Base-by-base conservation (phyloP, 2,797 vertebrate genomes). In the Parauchenoglanis ngamensis region DNA sequence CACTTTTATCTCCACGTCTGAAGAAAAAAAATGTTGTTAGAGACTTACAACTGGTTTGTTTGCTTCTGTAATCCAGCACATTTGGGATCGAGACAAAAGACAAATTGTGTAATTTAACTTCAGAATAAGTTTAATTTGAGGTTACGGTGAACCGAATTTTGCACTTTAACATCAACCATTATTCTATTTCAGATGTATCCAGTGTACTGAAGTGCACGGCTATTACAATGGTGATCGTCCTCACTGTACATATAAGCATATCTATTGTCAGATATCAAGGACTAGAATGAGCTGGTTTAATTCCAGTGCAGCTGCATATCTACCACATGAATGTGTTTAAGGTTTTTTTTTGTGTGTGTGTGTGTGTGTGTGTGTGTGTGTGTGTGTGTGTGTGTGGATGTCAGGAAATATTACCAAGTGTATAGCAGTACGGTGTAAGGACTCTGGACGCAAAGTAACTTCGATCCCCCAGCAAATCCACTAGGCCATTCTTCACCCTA, bases 1-100 rank as follows among this genome's bases (percentile, higher is more conserved):
- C 72, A 99, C 92, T 92, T 98, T 99, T 90, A 99, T 96, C 92
- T 98, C 98, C 90, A 98, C 96, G 92, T 99, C 98, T 99, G 90
- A 46, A 85, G 61, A 23, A 89, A 86, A 35, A 2, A 61, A 2
- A 46, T 81, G 11, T 40, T 35, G 8, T 7, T 19, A 57, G 31
- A 35, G 17, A 7, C 10, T 79, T 6, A 7, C 21, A 23, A 59
- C 13, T 52, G 11, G 73, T 77, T 31, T 77, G 23, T 54, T 56
- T 31, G 52, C 17, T 5, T 56, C 68, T 79, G 23, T 56, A 86
- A 28, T n/a, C 21, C 63, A 44, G 61, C 17, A 70, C 52, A 72
- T 44, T 67, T 3, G 35, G 15, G 73, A 35, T 25, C 0, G 23
- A 49, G 44, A 52, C 7, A 40, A 67, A 31, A 12, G n/a, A 21